A percentile compares a stretch with the other conserved stretches of the same genome.
Evolutionary conservation across 2,888 invertebrate species (phyloP).

Genomic region (Epistrophella euchroma): DNA sequence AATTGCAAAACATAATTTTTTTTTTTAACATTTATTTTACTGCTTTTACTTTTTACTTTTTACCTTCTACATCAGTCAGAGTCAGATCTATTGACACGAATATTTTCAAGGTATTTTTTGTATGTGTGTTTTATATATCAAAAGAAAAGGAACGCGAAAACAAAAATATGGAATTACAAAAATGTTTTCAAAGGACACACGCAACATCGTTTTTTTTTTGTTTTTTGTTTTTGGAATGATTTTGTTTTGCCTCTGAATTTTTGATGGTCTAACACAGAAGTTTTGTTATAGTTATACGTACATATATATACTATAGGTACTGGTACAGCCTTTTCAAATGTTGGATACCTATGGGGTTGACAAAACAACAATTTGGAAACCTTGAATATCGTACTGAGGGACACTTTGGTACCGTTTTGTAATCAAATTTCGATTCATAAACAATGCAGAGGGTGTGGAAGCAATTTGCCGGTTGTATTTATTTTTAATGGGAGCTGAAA

Average conservation of each 20-base stretch:
- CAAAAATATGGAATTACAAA: constrained; percentile 30
- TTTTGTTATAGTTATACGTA: not conserved
- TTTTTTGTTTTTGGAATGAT: not conserved
- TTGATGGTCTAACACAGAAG: constrained; percentile 19
- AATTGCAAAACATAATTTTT: constrained; percentile 56
- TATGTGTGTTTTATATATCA: no score
- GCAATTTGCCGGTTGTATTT: constrained; percentile 5
- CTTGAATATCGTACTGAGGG: not conserved
- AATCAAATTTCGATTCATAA: not conserved
- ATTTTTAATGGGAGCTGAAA: not conserved
- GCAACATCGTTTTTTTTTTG: constrained; percentile 6
- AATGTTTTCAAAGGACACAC: constrained; percentile 31
- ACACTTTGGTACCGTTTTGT: constrained; percentile 16
- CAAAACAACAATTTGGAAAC: constrained; percentile 1
- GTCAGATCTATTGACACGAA: constrained; percentile 66
- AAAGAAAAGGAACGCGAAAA: no score
- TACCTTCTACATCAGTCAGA: not conserved
- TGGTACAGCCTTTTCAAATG: not conserved
- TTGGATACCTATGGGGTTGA: not conserved
- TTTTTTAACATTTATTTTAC: constrained; percentile 40
- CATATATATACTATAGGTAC: not conserved
- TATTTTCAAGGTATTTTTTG: constrained; percentile 22
- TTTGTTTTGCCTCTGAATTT: not conserved
- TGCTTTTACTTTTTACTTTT: constrained; percentile 15
- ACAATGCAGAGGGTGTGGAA: not conserved